Evolutionary conservation across 2,113 vertebrate genomes (phyloP), one percentile per base, ranked within the genome.

Genomic region (Morone chrysops): DNA sequence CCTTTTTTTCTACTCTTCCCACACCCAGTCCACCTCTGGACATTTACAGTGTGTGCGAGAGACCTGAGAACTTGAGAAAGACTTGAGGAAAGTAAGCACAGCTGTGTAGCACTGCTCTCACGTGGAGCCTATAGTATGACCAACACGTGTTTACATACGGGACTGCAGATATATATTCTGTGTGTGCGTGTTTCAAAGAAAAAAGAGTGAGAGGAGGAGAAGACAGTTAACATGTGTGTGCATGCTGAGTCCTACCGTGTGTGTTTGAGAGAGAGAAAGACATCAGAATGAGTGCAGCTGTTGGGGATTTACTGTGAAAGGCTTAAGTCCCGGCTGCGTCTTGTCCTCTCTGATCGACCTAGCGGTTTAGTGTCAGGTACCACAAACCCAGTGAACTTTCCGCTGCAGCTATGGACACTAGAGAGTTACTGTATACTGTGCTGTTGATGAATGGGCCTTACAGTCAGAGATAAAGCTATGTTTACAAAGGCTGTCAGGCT

Each of bases 201-300:
- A 20, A 71, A 71, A 45, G 36, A 54, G 38, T n/a, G 56, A 43
- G 22, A 40, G 74, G 61, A 74, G 48, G 20, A 78, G 71, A 72
- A 72, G 54, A 84, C 84, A 73, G 75, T 78, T 67, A 65, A 75
- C 63, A 59, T 66, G 79, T 69, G 76, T 20, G 61, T 53, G 72
- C 45, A 57, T 75, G 75, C 57, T 18, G 48, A 70, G 74, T 43
- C 17, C 45, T 63, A 38, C 54, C n/a, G 20, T 59, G 67, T 80
- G 61, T 70, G 18, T 51, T 45, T 79, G 75, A 36, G 66, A 56
- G 79, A 83, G 78, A 85, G 80, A 88, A 66, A 86, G 85, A 88
- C 73, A 91, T 89, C 90, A 90, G 90, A 89, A 90, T 69, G 86
- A 89, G 90, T 92, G 93, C 95, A 95, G 95, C 95, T 95, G 95